Percentiles rank a stretch among this genome's conserved stretches.
Conservation (phyloP, 2,797 vertebrate species). For the Micrastur ruficollis region DNA sequence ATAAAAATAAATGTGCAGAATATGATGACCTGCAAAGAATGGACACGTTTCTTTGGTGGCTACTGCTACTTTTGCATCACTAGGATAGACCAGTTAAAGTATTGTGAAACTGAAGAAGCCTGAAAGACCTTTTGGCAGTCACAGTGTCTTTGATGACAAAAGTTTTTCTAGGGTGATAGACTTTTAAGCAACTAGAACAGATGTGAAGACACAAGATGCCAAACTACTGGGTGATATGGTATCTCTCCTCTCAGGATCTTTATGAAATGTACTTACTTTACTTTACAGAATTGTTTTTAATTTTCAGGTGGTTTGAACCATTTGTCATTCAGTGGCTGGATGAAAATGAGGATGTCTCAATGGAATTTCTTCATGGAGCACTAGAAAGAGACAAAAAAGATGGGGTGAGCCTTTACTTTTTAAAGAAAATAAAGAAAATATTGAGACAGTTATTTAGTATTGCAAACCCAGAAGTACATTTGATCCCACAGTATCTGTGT, state of each 20-base stretch:
- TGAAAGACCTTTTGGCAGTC: background rate
- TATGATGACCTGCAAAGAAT: background rate
- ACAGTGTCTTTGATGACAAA: background rate
- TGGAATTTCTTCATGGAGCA: slow-evolving; percentile 96
- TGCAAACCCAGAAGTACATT: background rate
- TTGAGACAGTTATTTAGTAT: background rate
- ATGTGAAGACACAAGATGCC: background rate
- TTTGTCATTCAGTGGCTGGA: slow-evolving; percentile 99
- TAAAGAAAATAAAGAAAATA: background rate
- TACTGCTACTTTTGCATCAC: background rate
- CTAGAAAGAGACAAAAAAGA: slow-evolving; percentile 97
- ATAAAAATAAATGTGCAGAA: background rate
- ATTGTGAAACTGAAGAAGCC: background rate
- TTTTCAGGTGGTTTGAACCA: slow-evolving; percentile 93
- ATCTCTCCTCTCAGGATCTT: background rate
- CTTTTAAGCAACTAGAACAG: background rate
- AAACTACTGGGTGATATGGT: background rate
- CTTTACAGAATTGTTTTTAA: background rate
- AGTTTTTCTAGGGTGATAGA: background rate
- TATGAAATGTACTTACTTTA: background rate
- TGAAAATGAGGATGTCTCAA: slow-evolving; percentile 95
- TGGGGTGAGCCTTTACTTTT: slow-evolving; percentile 81
- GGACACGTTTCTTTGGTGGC: background rate
- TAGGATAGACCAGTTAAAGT: background rate
- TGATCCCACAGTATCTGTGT: background rate